Evolutionary conservation across 2,888 invertebrate genomes (phyloP), one percentile per base, ranked within the genome.

Genomic region (Dryobota labecula): DNA sequence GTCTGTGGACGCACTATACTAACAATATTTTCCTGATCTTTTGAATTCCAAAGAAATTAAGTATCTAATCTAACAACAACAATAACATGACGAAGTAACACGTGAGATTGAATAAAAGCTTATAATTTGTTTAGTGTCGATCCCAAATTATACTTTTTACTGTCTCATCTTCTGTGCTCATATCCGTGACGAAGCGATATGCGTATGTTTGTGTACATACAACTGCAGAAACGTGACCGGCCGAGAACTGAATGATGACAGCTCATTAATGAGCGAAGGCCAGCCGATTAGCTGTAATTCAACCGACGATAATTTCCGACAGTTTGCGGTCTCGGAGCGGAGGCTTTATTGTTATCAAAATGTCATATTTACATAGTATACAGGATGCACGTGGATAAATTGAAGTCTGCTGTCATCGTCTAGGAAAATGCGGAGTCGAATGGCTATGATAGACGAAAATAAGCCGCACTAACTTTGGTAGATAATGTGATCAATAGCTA

Each of bases 211-310:
- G 49, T 54, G 18, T 36, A 49, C 45, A 51, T 20, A 36, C 67
- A 61, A 66, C 45, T 57, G 63, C 57, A 61, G 41, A 74, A 81
- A 83, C 84, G 81, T 85, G 85, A 87, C 80, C 63, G 13, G 9
- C 15, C 6, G 66, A 49, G 54, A 38, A 60, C 60, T 54, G n/a
- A 70, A 78, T 83, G 75, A 85, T 85, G 79, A 78, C 49, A 51
- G 76, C 70, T 83, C 77, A 85, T 85, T 85, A 87, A 78, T 73
- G 75, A 68, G 47, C 47, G 77, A 86, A 86, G 85, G 87, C 36
- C 84, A 69, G 4, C 3, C 72, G 66, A 85, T 85, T 86, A 85
- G 58, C 51, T 54, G 77, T 75, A 72, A 85, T 84, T 84, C 71
- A 73, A 51, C 54, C 33, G 43, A 78, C 53, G 68, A 51, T 84